phyloP scores from a whole-genome alignment of 2,113 vertebrate species.

The Amazona guildingii region DNA sequence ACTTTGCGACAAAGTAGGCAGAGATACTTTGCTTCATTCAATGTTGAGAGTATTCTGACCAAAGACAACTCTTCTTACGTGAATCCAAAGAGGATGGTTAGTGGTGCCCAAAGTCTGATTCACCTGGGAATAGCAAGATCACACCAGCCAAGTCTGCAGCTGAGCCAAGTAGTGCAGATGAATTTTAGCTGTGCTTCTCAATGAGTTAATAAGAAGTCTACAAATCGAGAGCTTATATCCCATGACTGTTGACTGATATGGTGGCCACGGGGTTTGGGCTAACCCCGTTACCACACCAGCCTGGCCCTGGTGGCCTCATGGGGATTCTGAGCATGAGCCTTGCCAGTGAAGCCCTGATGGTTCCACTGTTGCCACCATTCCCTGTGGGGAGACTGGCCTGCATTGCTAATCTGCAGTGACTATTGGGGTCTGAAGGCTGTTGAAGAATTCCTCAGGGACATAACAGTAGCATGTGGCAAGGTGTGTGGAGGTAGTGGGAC shows the following conservation, averaged over 20 bases:
- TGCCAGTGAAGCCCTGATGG: neutral
- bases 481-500: neutral
- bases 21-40: neutral
- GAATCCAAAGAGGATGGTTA: neutral
- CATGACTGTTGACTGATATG: fast-evolving
- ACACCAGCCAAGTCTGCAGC: neutral
- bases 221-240: fast-evolving
- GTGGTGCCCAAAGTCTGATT: neutral
- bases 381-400: fast-evolving
- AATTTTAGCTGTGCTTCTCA: neutral
- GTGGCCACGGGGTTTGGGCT: neutral
- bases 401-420: neutral
- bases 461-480: neutral
- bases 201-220: neutral
- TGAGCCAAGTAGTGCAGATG: neutral
- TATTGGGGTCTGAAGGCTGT: neutral
- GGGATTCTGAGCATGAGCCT: neutral
- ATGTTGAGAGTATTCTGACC: neutral
- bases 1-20: neutral
- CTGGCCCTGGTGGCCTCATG: neutral
- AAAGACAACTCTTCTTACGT: neutral
- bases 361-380: fast-evolving
- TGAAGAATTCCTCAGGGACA: neutral
- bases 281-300: neutral
- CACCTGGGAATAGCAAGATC: neutral